Evolutionary conservation across 2,113 vertebrate genomes (phyloP).

Genomic region (Podarcis cretensis): DNA sequence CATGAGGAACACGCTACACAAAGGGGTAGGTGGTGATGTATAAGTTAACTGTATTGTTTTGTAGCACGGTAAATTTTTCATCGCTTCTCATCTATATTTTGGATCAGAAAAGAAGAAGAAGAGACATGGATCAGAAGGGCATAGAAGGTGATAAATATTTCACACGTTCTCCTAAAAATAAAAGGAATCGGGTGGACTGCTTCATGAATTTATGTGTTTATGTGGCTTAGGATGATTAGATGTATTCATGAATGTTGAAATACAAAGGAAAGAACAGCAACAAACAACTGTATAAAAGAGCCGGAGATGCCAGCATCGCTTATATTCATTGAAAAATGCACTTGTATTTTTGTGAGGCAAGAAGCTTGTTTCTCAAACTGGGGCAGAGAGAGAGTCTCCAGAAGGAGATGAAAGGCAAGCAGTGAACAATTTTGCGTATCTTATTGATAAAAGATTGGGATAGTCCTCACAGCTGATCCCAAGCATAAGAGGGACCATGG

Average conservation of each 20-base stretch:
- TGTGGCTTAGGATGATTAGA: constrained; percentile 66
- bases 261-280: constrained; percentile 50
- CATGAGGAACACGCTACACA: not conserved
- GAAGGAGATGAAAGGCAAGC: not conserved
- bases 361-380: not conserved
- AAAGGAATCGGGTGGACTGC: constrained; percentile 60
- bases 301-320: constrained; percentile 38
- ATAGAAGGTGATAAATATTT: constrained; percentile 71
- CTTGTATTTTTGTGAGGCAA: constrained; percentile 51
- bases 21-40: constrained; percentile 17
- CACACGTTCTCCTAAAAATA: constrained; percentile 73
- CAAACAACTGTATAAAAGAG: constrained; percentile 59
- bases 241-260: constrained; percentile 70
- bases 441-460: not conserved
- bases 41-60: constrained; percentile 71
- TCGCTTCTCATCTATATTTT: constrained; percentile 54
- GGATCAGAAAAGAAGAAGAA: constrained; percentile 41
- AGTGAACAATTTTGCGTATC: not conserved
- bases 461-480: not conserved
- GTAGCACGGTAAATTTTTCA: constrained; percentile 73
- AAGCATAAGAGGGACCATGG: not conserved
- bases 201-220: constrained; percentile 60
- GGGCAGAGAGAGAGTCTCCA: constrained; percentile 2
- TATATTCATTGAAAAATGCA: constrained; percentile 54
- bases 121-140: constrained; percentile 72